Evolutionary conservation across 2,888 invertebrate species (phyloP).

Genomic region (Mactromeris polynyma): DNA sequence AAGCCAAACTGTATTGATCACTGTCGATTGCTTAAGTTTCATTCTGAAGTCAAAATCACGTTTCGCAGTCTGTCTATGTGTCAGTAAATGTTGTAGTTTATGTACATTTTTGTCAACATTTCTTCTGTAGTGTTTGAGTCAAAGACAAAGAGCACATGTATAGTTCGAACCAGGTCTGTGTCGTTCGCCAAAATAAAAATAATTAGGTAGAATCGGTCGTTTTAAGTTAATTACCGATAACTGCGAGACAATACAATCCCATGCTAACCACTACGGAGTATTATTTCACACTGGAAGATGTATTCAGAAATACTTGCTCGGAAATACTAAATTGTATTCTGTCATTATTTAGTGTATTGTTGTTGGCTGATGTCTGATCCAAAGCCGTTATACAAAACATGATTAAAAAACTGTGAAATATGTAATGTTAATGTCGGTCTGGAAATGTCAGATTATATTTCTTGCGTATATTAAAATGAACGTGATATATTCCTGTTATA

Average conservation of each 20-base stretch:
- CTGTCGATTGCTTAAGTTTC: too few species aligned
- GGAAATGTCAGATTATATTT: background rate
- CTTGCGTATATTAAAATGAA: background rate
- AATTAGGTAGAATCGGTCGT: too few species aligned
- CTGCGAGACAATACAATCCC: too few species aligned
- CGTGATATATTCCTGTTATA: background rate
- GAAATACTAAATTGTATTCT: background rate
- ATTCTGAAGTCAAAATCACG: too few species aligned
- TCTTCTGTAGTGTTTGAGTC: background rate
- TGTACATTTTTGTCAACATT: background rate
- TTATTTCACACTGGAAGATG: too few species aligned
- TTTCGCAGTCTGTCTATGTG: too few species aligned
- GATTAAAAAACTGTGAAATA: background rate
- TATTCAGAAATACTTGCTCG: too few species aligned
- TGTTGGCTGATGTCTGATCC: background rate
- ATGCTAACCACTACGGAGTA: too few species aligned
- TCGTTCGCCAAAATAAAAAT: background rate
- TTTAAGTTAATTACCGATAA: too few species aligned
- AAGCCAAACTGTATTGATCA: too few species aligned
- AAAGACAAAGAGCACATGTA: background rate
- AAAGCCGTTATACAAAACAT: background rate
- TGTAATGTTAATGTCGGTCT: background rate
- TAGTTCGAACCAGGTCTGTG: background rate
- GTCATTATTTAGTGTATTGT: background rate
- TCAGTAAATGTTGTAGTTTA: too few species aligned